phyloP scores from a whole-genome alignment of 2,113 vertebrate genomes.

The Propithecus coquereli region DNA sequence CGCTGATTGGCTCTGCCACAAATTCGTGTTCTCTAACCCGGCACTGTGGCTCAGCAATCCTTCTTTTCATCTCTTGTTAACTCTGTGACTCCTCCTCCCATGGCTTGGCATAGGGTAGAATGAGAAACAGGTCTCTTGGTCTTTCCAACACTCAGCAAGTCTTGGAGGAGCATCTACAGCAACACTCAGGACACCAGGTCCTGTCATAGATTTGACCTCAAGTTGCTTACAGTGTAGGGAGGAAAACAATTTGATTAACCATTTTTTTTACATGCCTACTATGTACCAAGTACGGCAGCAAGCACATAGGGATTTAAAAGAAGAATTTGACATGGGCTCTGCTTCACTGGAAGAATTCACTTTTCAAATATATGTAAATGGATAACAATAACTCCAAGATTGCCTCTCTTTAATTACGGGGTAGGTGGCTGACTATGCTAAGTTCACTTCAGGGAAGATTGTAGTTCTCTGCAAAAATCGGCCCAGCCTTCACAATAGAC shows the following conservation, averaged over 20 bases:
- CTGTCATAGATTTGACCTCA: background rate
- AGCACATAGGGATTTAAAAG: background rate
- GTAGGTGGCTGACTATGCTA: background rate
- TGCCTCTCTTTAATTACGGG: background rate
- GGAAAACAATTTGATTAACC: background rate
- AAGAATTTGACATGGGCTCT: background rate
- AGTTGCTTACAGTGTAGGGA: background rate
- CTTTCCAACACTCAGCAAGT: slow-evolving; percentile 40
- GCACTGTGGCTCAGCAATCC: slow-evolving; percentile 49
- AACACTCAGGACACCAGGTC: background rate
- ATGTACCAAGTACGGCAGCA: background rate
- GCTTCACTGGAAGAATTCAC: background rate
- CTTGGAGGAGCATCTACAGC: slow-evolving; percentile 9
- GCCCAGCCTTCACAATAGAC: background rate
- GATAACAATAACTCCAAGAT: background rate
- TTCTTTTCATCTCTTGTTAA: slow-evolving; percentile 69
- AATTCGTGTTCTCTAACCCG: slow-evolving; percentile 57
- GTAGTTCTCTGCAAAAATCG: background rate
- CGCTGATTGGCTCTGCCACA: slow-evolving; percentile 65
- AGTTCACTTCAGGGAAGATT: background rate
- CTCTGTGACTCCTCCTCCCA: slow-evolving; percentile 19
- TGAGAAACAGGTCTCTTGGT: slow-evolving; percentile 40
- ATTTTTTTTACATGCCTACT: background rate
- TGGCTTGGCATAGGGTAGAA: slow-evolving; percentile 33
- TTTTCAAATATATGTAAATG: slow-evolving; percentile 14